Evolutionary conservation across 2,113 vertebrate genomes (phyloP).

Genomic region (Macrotis lagotis): DNA sequence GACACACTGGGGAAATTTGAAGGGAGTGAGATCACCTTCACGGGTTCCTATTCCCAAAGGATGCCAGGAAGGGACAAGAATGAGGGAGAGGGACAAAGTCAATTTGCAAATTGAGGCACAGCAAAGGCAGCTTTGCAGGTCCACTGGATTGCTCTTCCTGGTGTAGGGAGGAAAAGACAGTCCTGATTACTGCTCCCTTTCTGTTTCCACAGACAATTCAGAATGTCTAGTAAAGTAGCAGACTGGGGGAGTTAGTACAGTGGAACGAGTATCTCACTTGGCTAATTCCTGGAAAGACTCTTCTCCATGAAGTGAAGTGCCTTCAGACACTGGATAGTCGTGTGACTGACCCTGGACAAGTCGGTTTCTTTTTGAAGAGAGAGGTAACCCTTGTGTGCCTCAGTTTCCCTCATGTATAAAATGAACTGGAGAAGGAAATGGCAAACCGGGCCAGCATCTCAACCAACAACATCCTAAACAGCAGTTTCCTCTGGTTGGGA

Average conservation of each 20-base stretch:
- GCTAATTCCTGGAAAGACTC: background rate
- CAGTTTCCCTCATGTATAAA: background rate
- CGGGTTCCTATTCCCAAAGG: background rate
- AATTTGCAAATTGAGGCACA: background rate
- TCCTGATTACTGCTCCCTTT: background rate
- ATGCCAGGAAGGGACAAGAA: background rate
- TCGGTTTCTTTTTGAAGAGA: no score
- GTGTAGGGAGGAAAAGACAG: background rate
- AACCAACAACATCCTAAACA: background rate
- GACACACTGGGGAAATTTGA: background rate
- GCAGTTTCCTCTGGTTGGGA: conserved; percentile 16
- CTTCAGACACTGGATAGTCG: background rate
- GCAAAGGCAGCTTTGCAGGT: background rate
- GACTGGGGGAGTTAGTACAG: background rate
- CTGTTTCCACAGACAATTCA: background rate
- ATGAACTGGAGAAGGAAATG: background rate
- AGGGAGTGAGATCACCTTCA: background rate
- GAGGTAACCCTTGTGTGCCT: background rate
- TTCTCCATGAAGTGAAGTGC: no score
- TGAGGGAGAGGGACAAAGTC: background rate
- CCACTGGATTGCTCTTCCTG: background rate
- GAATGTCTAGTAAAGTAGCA: background rate
- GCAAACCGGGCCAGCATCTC: background rate
- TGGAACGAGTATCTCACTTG: background rate
- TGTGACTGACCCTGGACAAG: background rate